Conservation (phyloP, 2,113 vertebrate genomes). For the Guaruba guarouba region DNA sequence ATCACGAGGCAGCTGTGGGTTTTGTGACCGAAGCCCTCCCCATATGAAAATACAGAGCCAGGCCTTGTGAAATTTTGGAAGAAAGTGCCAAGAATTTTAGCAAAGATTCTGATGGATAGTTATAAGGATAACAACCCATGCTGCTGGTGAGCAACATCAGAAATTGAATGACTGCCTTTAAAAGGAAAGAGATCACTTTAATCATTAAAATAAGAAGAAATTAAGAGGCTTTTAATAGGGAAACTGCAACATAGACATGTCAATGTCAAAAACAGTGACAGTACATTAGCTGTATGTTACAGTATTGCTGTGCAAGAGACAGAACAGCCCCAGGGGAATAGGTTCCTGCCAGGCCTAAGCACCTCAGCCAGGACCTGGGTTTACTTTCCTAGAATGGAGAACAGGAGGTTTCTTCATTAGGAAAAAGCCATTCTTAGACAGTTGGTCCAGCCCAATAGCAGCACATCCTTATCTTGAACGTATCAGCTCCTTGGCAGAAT, state of each 20-base stretch:
- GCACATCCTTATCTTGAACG: background rate
- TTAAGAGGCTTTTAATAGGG: background rate
- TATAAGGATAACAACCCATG: background rate
- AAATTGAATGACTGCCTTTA: background rate
- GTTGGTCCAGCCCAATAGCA: background rate
- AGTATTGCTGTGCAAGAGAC: background rate
- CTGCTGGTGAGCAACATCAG: background rate
- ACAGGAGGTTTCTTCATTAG: background rate
- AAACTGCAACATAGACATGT: background rate
- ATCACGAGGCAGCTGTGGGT: background rate
- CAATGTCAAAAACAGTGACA: background rate
- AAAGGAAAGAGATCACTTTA: background rate
- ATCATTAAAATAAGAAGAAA: background rate
- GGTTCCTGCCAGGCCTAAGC: background rate
- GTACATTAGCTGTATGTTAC: background rate
- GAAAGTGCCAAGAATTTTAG: background rate
- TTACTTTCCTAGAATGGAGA: background rate
- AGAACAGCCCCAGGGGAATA: background rate
- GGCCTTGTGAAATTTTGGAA: background rate
- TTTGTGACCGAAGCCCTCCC: background rate
- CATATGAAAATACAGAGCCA: background rate
- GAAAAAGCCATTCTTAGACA: background rate
- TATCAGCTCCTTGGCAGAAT: background rate
- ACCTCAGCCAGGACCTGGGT: background rate
- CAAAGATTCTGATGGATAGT: background rate